phyloP scores from a whole-genome alignment of 2,888 invertebrate species.

The Rhimphoctona megacephalus region DNA sequence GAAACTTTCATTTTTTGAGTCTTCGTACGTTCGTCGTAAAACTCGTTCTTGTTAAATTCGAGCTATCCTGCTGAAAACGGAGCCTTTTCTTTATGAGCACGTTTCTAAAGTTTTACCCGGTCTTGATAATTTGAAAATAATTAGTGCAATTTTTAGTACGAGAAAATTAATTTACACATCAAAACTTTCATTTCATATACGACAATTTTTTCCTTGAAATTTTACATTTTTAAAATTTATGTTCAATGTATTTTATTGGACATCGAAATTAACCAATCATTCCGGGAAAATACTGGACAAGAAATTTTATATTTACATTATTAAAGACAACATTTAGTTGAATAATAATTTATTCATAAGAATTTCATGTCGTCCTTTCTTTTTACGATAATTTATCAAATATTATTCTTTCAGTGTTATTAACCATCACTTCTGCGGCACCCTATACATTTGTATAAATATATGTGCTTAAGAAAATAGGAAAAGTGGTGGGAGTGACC shows the following conservation, averaged over 20 bases:
- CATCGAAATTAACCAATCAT: not conserved
- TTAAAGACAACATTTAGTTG: not conserved
- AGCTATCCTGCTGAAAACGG: not conserved
- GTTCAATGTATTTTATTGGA: not conserved
- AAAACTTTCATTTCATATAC: too few relatives aligned
- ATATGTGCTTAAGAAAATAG: conserved; percentile 68
- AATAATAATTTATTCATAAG: not conserved
- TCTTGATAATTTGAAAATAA: not conserved
- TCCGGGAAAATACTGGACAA: not conserved
- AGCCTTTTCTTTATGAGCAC: not conserved
- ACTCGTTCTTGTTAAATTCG: not conserved
- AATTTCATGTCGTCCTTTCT: not conserved
- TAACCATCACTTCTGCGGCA: not conserved
- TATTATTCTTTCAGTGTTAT: not conserved
- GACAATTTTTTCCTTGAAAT: not conserved
- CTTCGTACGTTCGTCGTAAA: not conserved
- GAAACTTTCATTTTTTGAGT: not conserved
- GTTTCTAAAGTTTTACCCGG: not conserved
- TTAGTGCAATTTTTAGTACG: not conserved
- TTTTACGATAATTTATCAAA: not conserved
- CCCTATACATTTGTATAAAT: not conserved
- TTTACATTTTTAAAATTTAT: not conserved
- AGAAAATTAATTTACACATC: too few relatives aligned
- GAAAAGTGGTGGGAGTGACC: conserved; percentile 78
- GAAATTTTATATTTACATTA: not conserved